A percentile compares a stretch with the other conserved stretches of the same genome.
phyloP scores from a whole-genome alignment of 2,797 vertebrate genomes.

The Protonibea diacanthus region DNA sequence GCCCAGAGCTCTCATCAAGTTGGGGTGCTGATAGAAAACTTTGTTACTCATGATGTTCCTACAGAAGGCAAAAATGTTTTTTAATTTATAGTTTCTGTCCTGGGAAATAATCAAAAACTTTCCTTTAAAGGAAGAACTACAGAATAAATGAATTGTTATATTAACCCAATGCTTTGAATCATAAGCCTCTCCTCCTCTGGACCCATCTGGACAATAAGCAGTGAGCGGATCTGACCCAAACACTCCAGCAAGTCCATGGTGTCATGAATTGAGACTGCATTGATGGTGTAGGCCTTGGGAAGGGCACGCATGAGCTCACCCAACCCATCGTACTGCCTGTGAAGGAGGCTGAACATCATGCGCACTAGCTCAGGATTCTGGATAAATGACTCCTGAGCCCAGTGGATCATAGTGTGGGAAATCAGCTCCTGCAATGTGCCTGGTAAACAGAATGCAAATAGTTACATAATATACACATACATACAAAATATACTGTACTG shows the following conservation, averaged over 20 bases:
- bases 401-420: conserved; percentile 96
- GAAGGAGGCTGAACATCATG: conserved; percentile 97
- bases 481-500: background rate
- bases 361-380: conserved; percentile 96
- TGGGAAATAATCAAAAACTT: background rate
- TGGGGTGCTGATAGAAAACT: conserved; percentile 97
- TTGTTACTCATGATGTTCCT: conserved; percentile 98
- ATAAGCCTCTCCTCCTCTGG: conserved; percentile 97
- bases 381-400: conserved; percentile 97
- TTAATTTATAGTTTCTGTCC: background rate
- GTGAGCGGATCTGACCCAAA: conserved; percentile 94
- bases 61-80: conserved; percentile 23
- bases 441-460: conserved; percentile 55
- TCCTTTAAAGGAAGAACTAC: background rate
- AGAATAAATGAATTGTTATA: conserved; percentile 6
- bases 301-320: conserved; percentile 93
- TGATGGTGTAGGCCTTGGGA: conserved; percentile 95
- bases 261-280: conserved; percentile 89
- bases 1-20: conserved; percentile 95
- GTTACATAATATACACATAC: background rate
- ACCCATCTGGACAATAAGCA: conserved; percentile 98
- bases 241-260: conserved; percentile 94
- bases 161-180: conserved; percentile 98
- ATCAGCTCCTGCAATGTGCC: conserved; percentile 94
- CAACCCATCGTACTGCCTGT: conserved; percentile 93